Evolutionary conservation across 2,113 vertebrate species (phyloP).

Genomic region (Eleginops maclovinus): DNA sequence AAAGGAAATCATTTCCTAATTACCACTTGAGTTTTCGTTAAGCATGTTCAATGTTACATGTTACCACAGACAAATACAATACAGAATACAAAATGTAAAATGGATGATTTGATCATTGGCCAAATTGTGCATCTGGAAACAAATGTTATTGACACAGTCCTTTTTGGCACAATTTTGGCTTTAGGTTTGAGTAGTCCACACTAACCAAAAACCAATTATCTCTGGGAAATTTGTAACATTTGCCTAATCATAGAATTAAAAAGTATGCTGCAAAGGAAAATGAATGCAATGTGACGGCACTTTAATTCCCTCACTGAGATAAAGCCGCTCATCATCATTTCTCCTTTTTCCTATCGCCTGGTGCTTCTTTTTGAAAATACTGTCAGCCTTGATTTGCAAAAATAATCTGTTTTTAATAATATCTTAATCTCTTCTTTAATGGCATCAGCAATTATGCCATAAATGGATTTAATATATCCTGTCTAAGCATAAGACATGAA

Average conservation of each 20-base stretch:
- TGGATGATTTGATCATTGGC: slow-evolving; percentile 22
- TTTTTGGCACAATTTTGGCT: slow-evolving; percentile 1
- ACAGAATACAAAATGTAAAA: slow-evolving; percentile 28
- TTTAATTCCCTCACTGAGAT: neutral
- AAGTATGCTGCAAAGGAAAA: neutral
- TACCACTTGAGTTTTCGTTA: slow-evolving; percentile 23
- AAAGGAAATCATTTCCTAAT: too few species aligned
- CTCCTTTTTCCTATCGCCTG: neutral
- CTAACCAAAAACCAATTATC: slow-evolving; percentile 8
- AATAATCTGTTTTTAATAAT: slow-evolving; percentile 70
- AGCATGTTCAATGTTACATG: neutral
- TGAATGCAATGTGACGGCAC: neutral
- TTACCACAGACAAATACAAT: slow-evolving; percentile 27
- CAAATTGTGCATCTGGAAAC: slow-evolving; percentile 33
- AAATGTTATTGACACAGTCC: slow-evolving; percentile 8
- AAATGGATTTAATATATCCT: slow-evolving; percentile 73
- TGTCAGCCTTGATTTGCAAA: slow-evolving; percentile 43
- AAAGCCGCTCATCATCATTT: slow-evolving; percentile 5
- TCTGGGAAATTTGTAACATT: neutral
- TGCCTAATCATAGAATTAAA: neutral
- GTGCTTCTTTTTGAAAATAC: slow-evolving; percentile 22
- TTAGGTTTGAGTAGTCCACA: neutral
- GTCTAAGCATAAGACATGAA: slow-evolving; percentile 50
- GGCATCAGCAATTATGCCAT: slow-evolving; percentile 66
- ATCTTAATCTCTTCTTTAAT: slow-evolving; percentile 71